phyloP scores from a whole-genome alignment of 2,113 vertebrate species.

The Brienomyrus brachyistius region DNA sequence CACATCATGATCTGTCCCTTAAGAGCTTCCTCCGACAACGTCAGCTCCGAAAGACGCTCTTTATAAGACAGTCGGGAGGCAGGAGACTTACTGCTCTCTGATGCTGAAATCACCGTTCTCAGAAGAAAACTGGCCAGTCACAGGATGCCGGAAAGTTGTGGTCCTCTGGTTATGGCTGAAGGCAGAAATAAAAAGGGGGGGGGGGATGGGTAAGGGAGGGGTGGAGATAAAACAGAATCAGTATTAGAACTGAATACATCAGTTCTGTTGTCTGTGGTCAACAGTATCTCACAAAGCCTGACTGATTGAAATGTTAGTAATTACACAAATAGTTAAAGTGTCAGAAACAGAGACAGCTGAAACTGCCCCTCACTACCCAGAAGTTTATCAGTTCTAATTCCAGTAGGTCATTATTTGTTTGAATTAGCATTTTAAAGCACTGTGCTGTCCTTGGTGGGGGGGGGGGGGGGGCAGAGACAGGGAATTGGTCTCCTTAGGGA shows the following conservation, averaged over 20 bases:
- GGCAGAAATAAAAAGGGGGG: slow-evolving; percentile 22
- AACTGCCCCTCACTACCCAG: too few relatives aligned
- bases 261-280: background rate
- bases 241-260: slow-evolving; percentile 12
- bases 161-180: slow-evolving; percentile 83
- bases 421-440: background rate
- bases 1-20: background rate
- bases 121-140: slow-evolving; percentile 78
- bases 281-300: slow-evolving; percentile 5
- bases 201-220: background rate
- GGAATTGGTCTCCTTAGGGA: background rate
- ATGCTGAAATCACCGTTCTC: slow-evolving; percentile 82
- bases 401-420: background rate
- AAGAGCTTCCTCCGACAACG: too few relatives aligned
- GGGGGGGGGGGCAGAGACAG: background rate
- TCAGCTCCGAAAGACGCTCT: background rate
- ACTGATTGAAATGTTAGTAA: background rate
- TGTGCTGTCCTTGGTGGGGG: background rate
- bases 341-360: background rate
- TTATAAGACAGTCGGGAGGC: background rate
- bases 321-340: background rate
- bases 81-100: slow-evolving; percentile 76
- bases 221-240: slow-evolving; percentile 33
- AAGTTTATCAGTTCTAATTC: background rate
- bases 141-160: slow-evolving; percentile 79